Evolutionary conservation across 2,888 invertebrate species (phyloP), one percentile per base, ranked within the genome.

Genomic region (Drosophila paranaensis): DNA sequence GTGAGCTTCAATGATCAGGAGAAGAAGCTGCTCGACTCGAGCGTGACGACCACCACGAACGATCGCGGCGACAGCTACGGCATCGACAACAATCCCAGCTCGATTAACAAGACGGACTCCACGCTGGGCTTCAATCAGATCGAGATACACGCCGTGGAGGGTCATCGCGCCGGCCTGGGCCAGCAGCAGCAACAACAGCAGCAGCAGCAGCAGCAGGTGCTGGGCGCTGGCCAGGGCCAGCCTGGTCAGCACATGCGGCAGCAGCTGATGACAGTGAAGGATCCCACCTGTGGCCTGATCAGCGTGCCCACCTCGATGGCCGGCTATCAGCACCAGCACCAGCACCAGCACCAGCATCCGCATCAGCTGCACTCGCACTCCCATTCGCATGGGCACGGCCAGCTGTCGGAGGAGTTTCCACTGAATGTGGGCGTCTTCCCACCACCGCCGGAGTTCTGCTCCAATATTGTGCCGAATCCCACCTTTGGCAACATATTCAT

Each of bases 1-100:
- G 95, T 96, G 2, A 97, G 97, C 91, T 97, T 97, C 90, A 97
- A 96, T 54, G 97, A 97, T 89, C 97, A 97, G 93, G 97, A 97
- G 90, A 97, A 97, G 92, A 97, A 97, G 90, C 93, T 97, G 65
- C 93, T 97, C 73, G 97, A 97, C 82, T 95, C 97, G 20, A 97
- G 97, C 78, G 95, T 95, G 42, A 95, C 95, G 14, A 95, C 95
- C 8, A 95, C 95, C 6, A 95, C 95, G 0, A 95, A 95, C 35
- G 95, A 95, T 74, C 93, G 94, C 8, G 94, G 93, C 60, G 94
- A 94, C 62, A 95, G 95, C 87, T 95, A 95, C 82, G 94, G 95
- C 76, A 91, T 92, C 55, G 94, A 95, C 39, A 96, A 96, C 87
- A 91, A 91, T 67, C 94, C 95, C 42, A 95, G 94, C 77, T 88